Evolutionary conservation across 1,140 invertebrate genomes (phyloP).

Genomic region (Phenacoccus solenopsis): DNA sequence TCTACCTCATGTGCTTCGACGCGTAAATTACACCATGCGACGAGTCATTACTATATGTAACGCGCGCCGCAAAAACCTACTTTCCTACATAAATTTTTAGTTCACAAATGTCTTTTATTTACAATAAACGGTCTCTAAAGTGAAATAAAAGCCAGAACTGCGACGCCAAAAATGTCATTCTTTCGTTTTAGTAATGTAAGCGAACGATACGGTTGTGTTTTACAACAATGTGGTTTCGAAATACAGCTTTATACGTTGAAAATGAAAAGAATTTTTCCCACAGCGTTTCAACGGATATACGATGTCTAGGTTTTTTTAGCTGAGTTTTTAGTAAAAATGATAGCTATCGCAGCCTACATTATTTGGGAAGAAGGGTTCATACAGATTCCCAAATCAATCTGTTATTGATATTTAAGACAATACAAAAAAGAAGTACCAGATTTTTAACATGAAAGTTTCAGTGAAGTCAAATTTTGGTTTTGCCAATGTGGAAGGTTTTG

Average conservation of each 20-base stretch:
- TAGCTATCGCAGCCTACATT: too few species aligned
- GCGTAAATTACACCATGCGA: neutral
- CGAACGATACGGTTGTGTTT: constrained; percentile 1
- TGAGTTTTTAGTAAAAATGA: too few species aligned
- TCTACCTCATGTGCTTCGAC: neutral
- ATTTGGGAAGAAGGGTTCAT: too few species aligned
- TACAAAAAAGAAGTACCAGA: too few species aligned
- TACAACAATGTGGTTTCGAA: neutral
- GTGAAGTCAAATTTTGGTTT: too few species aligned
- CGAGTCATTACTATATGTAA: neutral
- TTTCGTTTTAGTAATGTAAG: neutral
- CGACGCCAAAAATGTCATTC: constrained; percentile 1
- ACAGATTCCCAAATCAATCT: too few species aligned
- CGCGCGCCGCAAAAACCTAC: neutral
- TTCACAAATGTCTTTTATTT: neutral
- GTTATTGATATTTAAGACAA: too few species aligned
- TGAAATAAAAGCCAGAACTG: constrained; percentile 1
- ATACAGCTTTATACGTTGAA: neutral
- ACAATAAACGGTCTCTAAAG: constrained; percentile 1
- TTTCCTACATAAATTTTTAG: neutral
- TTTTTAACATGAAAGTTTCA: too few species aligned
- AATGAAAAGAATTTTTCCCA: constrained; percentile 2
- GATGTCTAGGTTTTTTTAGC: too few species aligned
- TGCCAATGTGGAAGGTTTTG: too few species aligned
- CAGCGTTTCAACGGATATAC: neutral